Conservation (phyloP, 2,113 vertebrate species). For the Ctenomys sociabilis region DNA sequence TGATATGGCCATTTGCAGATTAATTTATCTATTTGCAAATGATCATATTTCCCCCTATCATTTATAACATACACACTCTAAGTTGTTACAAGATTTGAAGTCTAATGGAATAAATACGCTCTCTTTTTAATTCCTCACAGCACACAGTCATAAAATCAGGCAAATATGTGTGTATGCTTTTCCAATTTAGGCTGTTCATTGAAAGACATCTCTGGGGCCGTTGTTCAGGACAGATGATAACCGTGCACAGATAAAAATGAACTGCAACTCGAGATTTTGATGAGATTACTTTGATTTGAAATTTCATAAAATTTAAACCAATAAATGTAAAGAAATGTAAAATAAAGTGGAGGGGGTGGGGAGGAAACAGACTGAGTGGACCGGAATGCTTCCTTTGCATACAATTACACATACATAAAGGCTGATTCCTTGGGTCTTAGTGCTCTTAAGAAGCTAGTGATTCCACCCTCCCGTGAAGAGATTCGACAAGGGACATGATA, state of each 20-base stretch:
- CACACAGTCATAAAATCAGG: conserved; percentile 2
- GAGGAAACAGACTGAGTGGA: conserved; percentile 40
- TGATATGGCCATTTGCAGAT: conserved; percentile 51
- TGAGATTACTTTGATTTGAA: conserved; percentile 21
- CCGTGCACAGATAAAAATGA: conserved; percentile 28
- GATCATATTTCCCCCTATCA: conserved; percentile 57
- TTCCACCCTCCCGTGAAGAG: neutral
- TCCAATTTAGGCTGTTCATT: conserved; percentile 27
- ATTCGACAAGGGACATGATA: neutral
- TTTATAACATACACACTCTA: conserved; percentile 61
- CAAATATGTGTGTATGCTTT: conserved; percentile 53
- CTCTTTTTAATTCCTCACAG: conserved; percentile 44
- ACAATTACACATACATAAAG: neutral
- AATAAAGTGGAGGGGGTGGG: neutral
- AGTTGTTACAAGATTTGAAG: conserved; percentile 58
- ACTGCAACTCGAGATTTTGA: conserved; percentile 18
- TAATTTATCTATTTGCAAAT: conserved; percentile 70
- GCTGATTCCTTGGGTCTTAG: neutral
- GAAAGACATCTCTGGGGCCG: neutral
- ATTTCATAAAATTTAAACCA: conserved; percentile 54
- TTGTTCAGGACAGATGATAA: neutral
- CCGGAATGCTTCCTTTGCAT: neutral
- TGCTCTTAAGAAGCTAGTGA: neutral
- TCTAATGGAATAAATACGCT: conserved; percentile 56
- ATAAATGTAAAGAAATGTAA: conserved; percentile 51